Conservation (phyloP, 2,797 vertebrate species). For the Phylloscopus collybita region DNA sequence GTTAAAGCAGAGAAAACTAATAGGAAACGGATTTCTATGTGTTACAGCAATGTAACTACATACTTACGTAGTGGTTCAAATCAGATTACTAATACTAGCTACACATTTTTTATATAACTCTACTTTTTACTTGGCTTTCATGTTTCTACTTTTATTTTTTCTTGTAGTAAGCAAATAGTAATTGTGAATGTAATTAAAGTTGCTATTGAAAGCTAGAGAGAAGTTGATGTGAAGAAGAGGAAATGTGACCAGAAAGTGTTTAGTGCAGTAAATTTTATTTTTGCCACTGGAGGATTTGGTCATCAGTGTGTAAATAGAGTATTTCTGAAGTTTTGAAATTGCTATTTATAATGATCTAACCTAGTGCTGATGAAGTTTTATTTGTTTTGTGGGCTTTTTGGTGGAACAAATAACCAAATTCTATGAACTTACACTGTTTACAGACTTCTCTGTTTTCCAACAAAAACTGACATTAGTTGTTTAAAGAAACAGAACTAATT, state of each 20-base stretch:
- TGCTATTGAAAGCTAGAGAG: neutral
- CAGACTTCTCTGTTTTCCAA: neutral
- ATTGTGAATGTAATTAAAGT: neutral
- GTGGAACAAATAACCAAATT: neutral
- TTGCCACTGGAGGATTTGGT: neutral
- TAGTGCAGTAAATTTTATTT: neutral
- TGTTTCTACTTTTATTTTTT: neutral
- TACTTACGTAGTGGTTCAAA: neutral
- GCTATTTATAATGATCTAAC: neutral
- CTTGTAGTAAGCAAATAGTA: neutral
- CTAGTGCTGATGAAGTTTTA: neutral
- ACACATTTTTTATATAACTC: neutral
- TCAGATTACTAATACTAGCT: neutral
- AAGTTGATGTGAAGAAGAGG: neutral
- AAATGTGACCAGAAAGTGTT: neutral
- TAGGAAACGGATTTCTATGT: neutral
- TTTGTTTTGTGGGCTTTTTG: neutral
- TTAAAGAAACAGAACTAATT: neutral
- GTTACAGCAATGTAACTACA: neutral
- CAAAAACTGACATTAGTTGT: neutral
- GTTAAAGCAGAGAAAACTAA: neutral
- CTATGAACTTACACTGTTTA: neutral
- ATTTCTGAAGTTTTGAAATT: neutral
- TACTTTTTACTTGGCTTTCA: neutral
- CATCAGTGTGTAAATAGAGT: neutral